These are phyloP conservation scores for Cacoxenus indagator DNA, from an alignment of 2,888 invertebrate species.

Conservation along the genomic window DNA sequence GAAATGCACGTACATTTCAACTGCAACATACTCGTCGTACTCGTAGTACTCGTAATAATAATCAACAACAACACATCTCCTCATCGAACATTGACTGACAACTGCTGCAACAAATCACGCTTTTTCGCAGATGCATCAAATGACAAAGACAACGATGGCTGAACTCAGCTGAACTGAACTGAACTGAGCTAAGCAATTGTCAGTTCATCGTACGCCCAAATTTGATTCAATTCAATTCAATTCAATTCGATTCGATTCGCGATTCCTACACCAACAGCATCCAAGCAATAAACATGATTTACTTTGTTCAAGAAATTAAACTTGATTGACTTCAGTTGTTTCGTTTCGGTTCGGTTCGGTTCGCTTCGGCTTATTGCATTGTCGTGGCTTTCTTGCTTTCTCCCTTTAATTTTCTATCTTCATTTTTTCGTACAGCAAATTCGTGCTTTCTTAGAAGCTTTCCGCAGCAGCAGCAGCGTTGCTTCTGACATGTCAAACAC, in stretches of 20 bases:
- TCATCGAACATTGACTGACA: constrained; percentile 28
- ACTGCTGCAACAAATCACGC: constrained; percentile 58
- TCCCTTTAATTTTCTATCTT: neutral
- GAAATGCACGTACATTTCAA: neutral
- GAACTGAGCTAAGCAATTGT: too few relatives aligned
- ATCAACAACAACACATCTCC: constrained; percentile 3
- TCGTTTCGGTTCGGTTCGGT: too few relatives aligned
- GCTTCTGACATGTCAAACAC: neutral
- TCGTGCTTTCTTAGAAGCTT: constrained; percentile 28
- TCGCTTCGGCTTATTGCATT: neutral
- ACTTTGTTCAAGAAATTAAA: constrained; percentile 15
- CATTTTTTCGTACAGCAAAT: constrained; percentile 18
- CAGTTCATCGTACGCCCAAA: too few relatives aligned
- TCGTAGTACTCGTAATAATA: neutral
- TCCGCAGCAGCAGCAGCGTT: neutral
- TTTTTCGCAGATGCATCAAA: constrained; percentile 55
- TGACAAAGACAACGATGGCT: constrained; percentile 30
- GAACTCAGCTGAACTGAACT: neutral
- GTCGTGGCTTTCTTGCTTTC: neutral
- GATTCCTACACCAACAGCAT: constrained; percentile 6
- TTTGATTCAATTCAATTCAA: too few relatives aligned
- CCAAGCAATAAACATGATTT: constrained; percentile 26
- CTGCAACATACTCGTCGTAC: neutral
- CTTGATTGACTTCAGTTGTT: neutral
- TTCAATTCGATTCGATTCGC: constrained; percentile 21